Evolutionary conservation across 1,140 invertebrate species (phyloP).

Genomic region (Platorchestia sp.): DNA sequence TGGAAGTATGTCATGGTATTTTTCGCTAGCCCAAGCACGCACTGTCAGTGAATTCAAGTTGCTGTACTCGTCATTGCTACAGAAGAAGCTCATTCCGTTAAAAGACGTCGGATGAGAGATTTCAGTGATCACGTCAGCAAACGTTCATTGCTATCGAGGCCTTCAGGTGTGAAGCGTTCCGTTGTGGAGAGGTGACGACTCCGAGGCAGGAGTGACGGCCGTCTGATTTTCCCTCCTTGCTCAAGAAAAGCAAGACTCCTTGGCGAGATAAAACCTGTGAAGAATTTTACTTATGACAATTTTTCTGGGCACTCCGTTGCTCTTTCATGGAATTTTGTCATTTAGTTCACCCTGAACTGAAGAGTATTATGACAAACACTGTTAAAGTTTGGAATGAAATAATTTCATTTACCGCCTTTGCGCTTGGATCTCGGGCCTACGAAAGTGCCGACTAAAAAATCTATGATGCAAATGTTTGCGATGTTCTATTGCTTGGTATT

Average conservation of each 20-base stretch:
- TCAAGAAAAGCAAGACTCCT: too few species aligned
- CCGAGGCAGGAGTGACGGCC: too few species aligned
- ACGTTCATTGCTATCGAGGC: too few species aligned
- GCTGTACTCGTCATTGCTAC: too few species aligned
- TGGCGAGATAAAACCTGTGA: too few species aligned
- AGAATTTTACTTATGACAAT: neutral
- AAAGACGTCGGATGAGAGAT: too few species aligned
- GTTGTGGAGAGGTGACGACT: neutral
- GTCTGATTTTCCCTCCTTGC: too few species aligned
- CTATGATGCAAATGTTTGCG: neutral
- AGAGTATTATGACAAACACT: neutral
- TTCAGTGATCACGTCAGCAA: too few species aligned
- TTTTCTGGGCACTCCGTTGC: neutral
- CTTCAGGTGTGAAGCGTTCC: neutral
- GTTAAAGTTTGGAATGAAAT: neutral
- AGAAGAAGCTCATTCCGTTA: too few species aligned
- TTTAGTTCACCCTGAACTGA: neutral
- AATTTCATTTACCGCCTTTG: neutral
- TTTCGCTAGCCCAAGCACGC: too few species aligned
- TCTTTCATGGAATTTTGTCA: neutral
- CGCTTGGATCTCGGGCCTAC: neutral
- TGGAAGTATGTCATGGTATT: neutral
- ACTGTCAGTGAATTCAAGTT: too few species aligned
- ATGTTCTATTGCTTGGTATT: neutral
- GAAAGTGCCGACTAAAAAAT: neutral